These are phyloP conservation scores for Smithornis capensis DNA, from an alignment of 2,113 vertebrate species.

Conservation along the genomic window DNA sequence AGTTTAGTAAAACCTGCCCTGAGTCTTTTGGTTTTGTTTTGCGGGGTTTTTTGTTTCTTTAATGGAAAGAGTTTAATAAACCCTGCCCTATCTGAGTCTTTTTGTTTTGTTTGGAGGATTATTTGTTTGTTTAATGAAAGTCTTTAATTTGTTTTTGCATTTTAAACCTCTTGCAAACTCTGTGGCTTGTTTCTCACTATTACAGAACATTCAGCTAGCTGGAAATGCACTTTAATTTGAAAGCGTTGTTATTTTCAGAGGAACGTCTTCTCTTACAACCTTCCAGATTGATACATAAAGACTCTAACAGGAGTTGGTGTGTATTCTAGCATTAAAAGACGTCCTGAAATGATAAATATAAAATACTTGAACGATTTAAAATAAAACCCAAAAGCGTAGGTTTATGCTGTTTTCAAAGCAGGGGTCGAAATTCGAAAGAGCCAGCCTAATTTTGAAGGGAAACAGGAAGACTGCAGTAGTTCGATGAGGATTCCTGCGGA, in stretches of 20 bases:
- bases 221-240: neutral
- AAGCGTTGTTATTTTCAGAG: neutral
- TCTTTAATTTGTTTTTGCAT: neutral
- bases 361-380: neutral
- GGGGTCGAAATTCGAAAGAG: neutral
- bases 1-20: neutral
- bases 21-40: neutral
- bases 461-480: neutral
- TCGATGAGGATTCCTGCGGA: neutral
- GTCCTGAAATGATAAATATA: neutral
- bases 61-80: neutral
- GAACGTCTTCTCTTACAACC: neutral
- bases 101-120: neutral
- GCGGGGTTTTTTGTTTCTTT: neutral
- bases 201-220: neutral
- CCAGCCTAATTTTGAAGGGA: neutral
- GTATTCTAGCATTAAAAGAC: neutral
- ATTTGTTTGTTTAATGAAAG: neutral
- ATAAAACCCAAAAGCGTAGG: neutral
- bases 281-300: neutral
- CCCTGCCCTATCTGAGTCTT: neutral
- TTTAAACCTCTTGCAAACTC: neutral
- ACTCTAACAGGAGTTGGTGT: neutral
- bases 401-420: conserved; percentile 1
- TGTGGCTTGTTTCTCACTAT: neutral